phyloP scores from a whole-genome alignment of 2,797 vertebrate species.

The Gastrophryne carolinensis region DNA sequence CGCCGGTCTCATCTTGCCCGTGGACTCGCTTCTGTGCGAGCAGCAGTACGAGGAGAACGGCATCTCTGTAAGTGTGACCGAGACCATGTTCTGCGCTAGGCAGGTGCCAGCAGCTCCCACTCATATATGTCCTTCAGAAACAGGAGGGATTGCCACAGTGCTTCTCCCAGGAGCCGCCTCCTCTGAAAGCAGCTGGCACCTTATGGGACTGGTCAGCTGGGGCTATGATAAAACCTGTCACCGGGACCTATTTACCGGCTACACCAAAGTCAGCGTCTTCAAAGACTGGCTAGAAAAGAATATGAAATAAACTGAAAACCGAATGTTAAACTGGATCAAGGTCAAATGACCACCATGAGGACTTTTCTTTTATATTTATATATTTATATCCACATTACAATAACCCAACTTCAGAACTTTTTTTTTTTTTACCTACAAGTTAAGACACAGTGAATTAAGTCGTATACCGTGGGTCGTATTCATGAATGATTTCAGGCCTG shows the following conservation, averaged over 20 bases:
- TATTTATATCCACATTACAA: not conserved
- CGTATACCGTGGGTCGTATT: no score
- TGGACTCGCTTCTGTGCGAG: slow-evolving; percentile 88
- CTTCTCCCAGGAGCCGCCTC: slow-evolving; percentile 67
- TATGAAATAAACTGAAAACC: slow-evolving; percentile 77
- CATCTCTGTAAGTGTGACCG: slow-evolving; percentile 86
- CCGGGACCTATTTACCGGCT: slow-evolving; percentile 88
- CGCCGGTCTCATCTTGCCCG: slow-evolving; percentile 80
- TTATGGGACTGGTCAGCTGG: slow-evolving; percentile 94
- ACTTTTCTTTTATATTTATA: slow-evolving; percentile 13
- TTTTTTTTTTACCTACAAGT: not conserved
- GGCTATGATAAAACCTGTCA: slow-evolving; percentile 89
- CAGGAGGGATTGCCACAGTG: slow-evolving; percentile 85
- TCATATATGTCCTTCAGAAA: slow-evolving; percentile 91
- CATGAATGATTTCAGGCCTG: no score
- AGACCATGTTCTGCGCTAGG: slow-evolving; percentile 93
- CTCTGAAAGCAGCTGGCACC: slow-evolving; percentile 78
- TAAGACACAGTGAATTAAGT: no score
- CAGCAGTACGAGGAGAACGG: slow-evolving; percentile 87
- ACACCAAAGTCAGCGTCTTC: slow-evolving; percentile 84
- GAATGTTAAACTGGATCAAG: not conserved
- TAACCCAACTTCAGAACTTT: not conserved
- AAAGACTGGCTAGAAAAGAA: slow-evolving; percentile 93
- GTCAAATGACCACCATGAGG: not conserved
- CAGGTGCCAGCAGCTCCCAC: slow-evolving; percentile 74